Conservation (phyloP, 1,140 invertebrate species). For the Drosophila quadrilineata region DNA sequence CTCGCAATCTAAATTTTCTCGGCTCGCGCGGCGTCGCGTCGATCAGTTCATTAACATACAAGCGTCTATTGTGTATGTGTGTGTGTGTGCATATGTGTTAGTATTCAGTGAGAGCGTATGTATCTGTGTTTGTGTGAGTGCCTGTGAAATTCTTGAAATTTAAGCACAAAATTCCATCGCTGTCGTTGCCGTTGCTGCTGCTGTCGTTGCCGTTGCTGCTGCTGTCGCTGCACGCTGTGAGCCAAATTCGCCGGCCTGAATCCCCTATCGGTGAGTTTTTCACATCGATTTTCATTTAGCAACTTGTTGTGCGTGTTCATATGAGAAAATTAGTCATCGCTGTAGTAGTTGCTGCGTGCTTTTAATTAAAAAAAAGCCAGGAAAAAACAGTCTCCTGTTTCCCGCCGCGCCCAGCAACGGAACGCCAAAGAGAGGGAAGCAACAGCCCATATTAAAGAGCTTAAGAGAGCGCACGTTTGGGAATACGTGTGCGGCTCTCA, state of each 20-base stretch:
- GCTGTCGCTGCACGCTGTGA: constrained; percentile 26
- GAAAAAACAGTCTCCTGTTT: constrained; percentile 55
- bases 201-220: no score
- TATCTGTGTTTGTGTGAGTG: constrained; percentile 20
- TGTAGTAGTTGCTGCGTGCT: constrained; percentile 29
- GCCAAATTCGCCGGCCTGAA: constrained; percentile 32
- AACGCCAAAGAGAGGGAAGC: constrained; percentile 51
- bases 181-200: no score
- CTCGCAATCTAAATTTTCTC: constrained; percentile 28
- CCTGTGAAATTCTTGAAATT: constrained; percentile 51
- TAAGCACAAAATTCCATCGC: no score
- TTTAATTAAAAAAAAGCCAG: constrained; percentile 64
- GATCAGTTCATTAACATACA: constrained; percentile 33
- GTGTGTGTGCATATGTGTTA: constrained; percentile 16
- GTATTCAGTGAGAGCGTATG: constrained; percentile 2
- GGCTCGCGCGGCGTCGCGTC: constrained; percentile 31
- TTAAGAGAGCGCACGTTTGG: constrained; percentile 29
- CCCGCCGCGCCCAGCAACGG: constrained; percentile 63
- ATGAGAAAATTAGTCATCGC: constrained; percentile 62
- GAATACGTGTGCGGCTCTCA: constrained; percentile 16
- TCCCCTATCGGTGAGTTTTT: constrained; percentile 47
- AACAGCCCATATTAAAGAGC: constrained; percentile 60
- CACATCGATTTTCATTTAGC: constrained; percentile 39
- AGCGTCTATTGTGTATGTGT: constrained; percentile 9
- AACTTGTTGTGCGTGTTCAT: constrained; percentile 34